Evolutionary conservation across 2,797 vertebrate species (phyloP).

Genomic region (Chiroxiphia lanceolata): DNA sequence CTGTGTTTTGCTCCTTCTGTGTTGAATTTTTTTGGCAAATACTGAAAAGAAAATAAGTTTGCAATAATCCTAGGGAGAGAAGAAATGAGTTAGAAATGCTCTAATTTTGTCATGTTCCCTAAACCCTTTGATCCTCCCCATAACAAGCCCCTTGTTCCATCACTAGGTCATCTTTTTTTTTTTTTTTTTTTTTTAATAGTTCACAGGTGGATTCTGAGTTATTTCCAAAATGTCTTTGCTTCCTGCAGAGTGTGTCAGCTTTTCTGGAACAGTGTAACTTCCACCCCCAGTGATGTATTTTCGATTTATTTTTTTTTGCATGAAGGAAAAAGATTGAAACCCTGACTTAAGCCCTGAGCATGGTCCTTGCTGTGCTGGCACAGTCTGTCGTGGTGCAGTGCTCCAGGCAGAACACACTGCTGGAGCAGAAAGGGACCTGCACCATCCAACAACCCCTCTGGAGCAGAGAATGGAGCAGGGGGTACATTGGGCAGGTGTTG

Average conservation of each 20-base stretch:
- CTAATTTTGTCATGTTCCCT: slow-evolving; percentile 30
- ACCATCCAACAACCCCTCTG: neutral
- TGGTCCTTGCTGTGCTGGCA: neutral
- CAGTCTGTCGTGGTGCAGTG: neutral
- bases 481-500: rapidly evolving
- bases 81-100: slow-evolving; percentile 3
- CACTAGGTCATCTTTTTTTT: neutral
- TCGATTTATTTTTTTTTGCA: neutral
- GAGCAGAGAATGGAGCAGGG: neutral
- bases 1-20: neutral
- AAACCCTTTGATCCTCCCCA: slow-evolving; percentile 44
- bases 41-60: neutral
- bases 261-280: neutral
- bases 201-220: neutral
- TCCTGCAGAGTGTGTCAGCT: neutral
- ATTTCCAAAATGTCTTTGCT: slow-evolving; percentile 19
- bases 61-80: neutral
- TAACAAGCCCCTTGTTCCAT: slow-evolving; percentile 29
- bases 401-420: neutral
- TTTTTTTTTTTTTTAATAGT: neutral
- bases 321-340: neutral
- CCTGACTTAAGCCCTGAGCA: neutral
- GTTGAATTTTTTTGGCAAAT: neutral
- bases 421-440: neutral
- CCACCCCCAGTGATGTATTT: neutral